Evolutionary conservation across 2,888 invertebrate species (phyloP), one percentile per base, ranked within the genome.

Genomic region (Calliphora vomitoria): DNA sequence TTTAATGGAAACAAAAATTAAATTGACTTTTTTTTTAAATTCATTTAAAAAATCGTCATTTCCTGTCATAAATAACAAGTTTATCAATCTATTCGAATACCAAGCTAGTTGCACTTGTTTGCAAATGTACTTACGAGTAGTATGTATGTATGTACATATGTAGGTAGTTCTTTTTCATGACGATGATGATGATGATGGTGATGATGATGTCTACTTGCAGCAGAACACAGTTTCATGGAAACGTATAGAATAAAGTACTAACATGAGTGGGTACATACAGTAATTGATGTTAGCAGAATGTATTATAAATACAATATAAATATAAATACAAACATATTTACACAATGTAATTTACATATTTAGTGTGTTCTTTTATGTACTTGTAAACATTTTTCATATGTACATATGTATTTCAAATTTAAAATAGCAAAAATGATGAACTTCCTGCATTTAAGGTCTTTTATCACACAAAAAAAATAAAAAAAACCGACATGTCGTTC

Each of bases 371-470:
- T 58, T 66, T 69, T 62, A 62, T 47, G 31, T 41, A 68, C 66
- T 82, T 66, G 69, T 50, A 62, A 53, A 64, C 35, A 62, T 60
- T 82, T 86, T 78, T 71, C 20, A 55, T 44, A 11, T 44, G 10
- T 44, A 13, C 15, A 15, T 13, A 41, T 4, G 8, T 41, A 83
- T 75, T 85, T 75, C 75, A 86, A 69, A 69, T 15, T n/a, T 38
- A 44, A 15, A 75, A 62, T 47, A 74, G 1, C 15, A 71, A 62
- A 69, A 79, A 79, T 87, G 69, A 71, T 85, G 75, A 87, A 87
- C 87, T 87, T 87, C 85, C 87, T 85, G 79, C 68, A 69, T 85
- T 85, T 85, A 82, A 85, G 85, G 79, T 69, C 78, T 79, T 79
- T 87, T 82, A 85, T 85, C 60, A 69, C 53, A 76, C 80, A 74